Evolutionary conservation across 2,113 vertebrate species (phyloP), one percentile per base, ranked within the genome.

Genomic region (Rhegmatorhina hoffmannsi): DNA sequence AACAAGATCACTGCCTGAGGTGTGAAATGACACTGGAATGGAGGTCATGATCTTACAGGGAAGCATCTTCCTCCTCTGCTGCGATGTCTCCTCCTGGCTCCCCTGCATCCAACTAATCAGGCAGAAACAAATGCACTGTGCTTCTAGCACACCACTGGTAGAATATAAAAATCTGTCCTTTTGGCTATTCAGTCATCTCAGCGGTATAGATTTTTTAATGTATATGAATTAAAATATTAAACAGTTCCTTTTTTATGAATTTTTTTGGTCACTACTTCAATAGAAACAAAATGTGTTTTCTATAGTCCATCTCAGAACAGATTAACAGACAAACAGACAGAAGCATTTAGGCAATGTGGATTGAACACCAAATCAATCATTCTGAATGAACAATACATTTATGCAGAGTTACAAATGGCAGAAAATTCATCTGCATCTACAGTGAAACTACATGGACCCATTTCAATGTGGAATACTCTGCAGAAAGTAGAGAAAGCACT

Each of bases 1-100:
- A 95, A 97, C 91, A 94, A 95, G 95, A 96, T 96, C 96, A 95
- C 52, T 94, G 96, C 97, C 96, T 90, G 96, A 96, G 95, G 97
- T 97, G 85, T 84, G 91, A 94, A 95, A 96, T 94, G 96, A 97
- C 96, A 95, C 91, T 91, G 83, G 95, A 84, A 97, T 92, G 91
- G 92, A 97, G 96, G 96, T 96, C 96, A 79, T 31, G 89, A 93
- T 95, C 96, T 95, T 84, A 96, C 19, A 2, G 2, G 81, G 67
- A 44, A 94, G 78, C 81, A 72, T 73, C 87, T 95, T 83, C 87
- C 72, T 92, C 92, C 87, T 93, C 86, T 77, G 73, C 84, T 62
- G 56, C 23, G 0, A 46, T 5, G 13, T 52, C 52, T 90, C 83
- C 79, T 95, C 70, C 87, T 72, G 55, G 55, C 85, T 91, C 77